Conservation (phyloP, 2,113 vertebrate species). For the Pygoscelis adeliae region DNA sequence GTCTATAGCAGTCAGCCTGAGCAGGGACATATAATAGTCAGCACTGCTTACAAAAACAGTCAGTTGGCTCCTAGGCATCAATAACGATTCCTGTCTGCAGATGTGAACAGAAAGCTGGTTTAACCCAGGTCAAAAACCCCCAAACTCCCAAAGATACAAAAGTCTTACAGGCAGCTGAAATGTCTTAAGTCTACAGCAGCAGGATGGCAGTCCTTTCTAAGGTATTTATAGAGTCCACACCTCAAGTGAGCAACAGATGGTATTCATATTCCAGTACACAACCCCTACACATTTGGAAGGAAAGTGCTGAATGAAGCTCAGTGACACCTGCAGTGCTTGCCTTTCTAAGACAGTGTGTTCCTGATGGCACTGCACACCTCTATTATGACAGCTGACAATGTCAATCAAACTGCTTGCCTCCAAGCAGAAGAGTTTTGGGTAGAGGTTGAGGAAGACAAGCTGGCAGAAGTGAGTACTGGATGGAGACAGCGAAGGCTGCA, state of each 20-base stretch:
- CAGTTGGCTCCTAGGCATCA: neutral
- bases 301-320: neutral
- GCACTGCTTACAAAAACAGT: neutral
- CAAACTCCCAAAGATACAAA: neutral
- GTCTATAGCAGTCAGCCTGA: neutral
- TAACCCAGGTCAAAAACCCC: neutral
- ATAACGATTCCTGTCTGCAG: neutral
- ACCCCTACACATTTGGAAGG: neutral
- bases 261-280: neutral
- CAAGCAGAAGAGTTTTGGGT: neutral
- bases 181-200: neutral
- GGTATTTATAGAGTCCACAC: neutral
- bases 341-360: neutral
- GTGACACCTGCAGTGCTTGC: neutral
- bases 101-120: neutral
- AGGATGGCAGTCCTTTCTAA: neutral
- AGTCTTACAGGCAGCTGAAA: neutral
- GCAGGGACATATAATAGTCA: neutral
- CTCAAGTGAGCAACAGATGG: neutral
- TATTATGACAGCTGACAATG: neutral
- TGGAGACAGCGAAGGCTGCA: neutral
- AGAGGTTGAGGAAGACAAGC: neutral
- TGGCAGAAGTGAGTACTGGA: neutral
- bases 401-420: neutral
- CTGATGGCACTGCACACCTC: neutral